Evolutionary conservation across 2,113 vertebrate genomes (phyloP).

Genomic region (Actenoides hombroni): DNA sequence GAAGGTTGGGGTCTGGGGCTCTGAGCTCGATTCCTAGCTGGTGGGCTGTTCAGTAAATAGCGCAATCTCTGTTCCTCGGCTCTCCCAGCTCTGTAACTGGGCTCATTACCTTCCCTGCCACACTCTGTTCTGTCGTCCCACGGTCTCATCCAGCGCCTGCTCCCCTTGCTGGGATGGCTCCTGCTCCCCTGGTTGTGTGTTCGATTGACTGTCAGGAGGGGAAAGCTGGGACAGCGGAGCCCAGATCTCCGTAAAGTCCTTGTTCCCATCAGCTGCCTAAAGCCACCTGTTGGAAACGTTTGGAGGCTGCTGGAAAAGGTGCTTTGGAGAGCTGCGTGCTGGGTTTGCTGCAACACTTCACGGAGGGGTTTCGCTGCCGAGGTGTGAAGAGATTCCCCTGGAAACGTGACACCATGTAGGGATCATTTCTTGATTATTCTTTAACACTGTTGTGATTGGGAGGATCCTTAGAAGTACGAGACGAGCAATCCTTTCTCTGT

Average conservation of each 20-base stretch:
- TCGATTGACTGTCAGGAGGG: not conserved
- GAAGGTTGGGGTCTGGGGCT: not conserved
- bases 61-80: not conserved
- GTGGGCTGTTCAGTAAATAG: not conserved
- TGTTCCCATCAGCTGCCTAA: not conserved
- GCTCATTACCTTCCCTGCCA: not conserved
- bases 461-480: not conserved
- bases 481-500: not conserved
- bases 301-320: not conserved
- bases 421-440: not conserved
- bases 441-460: accelerated
- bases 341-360: not conserved
- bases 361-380: not conserved
- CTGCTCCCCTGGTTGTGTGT: accelerated
- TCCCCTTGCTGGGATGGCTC: not conserved
- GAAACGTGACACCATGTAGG: not conserved
- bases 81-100: accelerated
- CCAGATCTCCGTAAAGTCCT: not conserved
- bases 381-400: not conserved
- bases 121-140: not conserved
- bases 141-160: not conserved
- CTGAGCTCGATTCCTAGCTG: not conserved
- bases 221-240: not conserved
- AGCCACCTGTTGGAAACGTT: not conserved
- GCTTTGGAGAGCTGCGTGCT: not conserved